Evolutionary conservation across 2,888 invertebrate genomes (phyloP).

Genomic region (Apomyelois bistriatella): DNA sequence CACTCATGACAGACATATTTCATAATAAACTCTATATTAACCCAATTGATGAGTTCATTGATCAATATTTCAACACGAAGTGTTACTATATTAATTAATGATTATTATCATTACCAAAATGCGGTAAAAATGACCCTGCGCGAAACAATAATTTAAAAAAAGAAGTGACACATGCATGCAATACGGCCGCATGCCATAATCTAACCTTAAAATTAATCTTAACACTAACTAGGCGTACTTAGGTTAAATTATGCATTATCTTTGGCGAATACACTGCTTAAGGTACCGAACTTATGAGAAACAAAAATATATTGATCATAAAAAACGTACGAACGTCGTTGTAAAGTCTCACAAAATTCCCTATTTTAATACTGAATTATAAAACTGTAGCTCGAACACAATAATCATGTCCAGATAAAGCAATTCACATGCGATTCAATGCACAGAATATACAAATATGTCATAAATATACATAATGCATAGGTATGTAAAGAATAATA

Average conservation of each 20-base stretch:
- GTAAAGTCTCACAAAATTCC: conserved; percentile 73
- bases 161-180: conserved; percentile 14
- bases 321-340: conserved; percentile 69
- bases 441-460: background rate
- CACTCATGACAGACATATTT: too few species aligned
- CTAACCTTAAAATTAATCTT: conserved; percentile 37
- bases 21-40: too few species aligned
- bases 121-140: background rate
- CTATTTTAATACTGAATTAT: conserved; percentile 70
- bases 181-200: conserved; percentile 28
- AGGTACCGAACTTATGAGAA: conserved; percentile 54
- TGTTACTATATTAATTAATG: too few species aligned
- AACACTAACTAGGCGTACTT: conserved; percentile 47
- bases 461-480: background rate
- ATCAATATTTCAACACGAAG: background rate
- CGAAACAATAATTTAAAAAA: background rate
- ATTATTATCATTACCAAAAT: background rate
- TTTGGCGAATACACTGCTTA: conserved; percentile 77
- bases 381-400: conserved; percentile 38
- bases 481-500: background rate
- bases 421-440: background rate
- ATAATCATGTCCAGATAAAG: background rate
- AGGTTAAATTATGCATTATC: conserved; percentile 75
- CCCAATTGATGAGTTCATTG: too few species aligned
- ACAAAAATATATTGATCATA: conserved; percentile 34